Evolutionary conservation across 2,888 invertebrate genomes (phyloP).

Genomic region (Graphium colonna): DNA sequence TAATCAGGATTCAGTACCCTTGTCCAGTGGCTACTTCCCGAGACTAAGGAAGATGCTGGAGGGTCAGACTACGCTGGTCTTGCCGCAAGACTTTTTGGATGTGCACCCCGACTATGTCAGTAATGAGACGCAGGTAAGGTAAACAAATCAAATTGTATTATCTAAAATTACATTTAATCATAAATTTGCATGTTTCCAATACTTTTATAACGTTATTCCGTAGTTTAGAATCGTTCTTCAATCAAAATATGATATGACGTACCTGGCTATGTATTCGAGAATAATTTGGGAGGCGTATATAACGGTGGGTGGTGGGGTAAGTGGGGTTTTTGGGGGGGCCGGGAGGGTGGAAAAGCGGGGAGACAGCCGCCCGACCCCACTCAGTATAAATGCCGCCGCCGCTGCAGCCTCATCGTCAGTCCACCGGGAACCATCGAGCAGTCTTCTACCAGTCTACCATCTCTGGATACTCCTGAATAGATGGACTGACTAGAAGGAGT

Average conservation of each 20-base stretch:
- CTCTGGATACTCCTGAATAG: no score
- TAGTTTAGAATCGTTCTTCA: background rate
- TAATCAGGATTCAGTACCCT: constrained; percentile 76
- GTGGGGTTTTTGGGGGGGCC: background rate
- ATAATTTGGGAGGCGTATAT: background rate
- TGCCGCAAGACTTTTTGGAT: constrained; percentile 79
- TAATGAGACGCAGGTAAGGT: constrained; percentile 79
- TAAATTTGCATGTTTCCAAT: background rate
- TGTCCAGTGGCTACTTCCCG: constrained; percentile 78
- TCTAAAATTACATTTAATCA: background rate
- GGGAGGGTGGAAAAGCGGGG: background rate
- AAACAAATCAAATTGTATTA: background rate
- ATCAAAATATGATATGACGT: background rate
- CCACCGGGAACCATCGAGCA: background rate
- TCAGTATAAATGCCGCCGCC: background rate
- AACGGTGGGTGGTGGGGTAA: background rate
- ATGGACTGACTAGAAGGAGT: no score
- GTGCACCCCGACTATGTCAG: constrained; percentile 81
- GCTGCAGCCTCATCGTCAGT: background rate
- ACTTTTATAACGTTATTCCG: background rate
- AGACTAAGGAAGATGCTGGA: constrained; percentile 77
- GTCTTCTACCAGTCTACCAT: no score
- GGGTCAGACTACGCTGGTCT: constrained; percentile 68
- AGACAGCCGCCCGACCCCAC: background rate
- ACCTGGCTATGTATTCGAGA: background rate